Conservation (phyloP, 35 echinoderm and acorn worm genomes). For the Ophiothrix spiculata region DNA sequence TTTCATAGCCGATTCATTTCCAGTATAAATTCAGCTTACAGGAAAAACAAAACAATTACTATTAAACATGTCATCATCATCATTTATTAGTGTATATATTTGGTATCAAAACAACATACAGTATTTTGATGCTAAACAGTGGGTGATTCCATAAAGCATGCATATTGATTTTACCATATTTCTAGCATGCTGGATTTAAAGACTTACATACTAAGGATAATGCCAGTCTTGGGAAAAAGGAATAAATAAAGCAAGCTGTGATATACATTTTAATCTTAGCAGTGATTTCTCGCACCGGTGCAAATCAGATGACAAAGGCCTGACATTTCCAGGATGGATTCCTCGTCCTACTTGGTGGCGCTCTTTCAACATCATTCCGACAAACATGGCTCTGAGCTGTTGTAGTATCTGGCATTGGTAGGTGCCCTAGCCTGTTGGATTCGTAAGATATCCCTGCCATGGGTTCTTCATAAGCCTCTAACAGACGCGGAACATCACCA, state of each 20-base stretch:
- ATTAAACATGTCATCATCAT: too few relatives aligned
- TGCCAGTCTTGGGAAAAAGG: too few relatives aligned
- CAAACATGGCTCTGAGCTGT: background rate
- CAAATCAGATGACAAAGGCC: slow-evolving; percentile 7
- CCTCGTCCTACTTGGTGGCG: background rate
- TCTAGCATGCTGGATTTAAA: too few relatives aligned
- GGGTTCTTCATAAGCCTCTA: slow-evolving; percentile 3
- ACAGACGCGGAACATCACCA: background rate
- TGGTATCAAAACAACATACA: too few relatives aligned
- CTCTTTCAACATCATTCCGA: slow-evolving; percentile 7
- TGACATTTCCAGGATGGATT: background rate
- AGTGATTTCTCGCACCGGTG: background rate
- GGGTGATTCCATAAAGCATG: too few relatives aligned
- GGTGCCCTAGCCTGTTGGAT: background rate
- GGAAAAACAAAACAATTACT: too few relatives aligned
- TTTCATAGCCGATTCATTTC: too few relatives aligned
- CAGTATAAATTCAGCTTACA: too few relatives aligned
- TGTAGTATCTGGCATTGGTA: background rate
- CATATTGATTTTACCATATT: too few relatives aligned
- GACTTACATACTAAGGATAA: too few relatives aligned
- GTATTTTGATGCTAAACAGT: too few relatives aligned
- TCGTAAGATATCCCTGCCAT: background rate
- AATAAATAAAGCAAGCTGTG: background rate
- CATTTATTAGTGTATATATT: too few relatives aligned
- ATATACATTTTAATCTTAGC: background rate